These are phyloP conservation scores for Trichonephila clavata DNA, from an alignment of 1,140 invertebrate species.

Conservation along the genomic window DNA sequence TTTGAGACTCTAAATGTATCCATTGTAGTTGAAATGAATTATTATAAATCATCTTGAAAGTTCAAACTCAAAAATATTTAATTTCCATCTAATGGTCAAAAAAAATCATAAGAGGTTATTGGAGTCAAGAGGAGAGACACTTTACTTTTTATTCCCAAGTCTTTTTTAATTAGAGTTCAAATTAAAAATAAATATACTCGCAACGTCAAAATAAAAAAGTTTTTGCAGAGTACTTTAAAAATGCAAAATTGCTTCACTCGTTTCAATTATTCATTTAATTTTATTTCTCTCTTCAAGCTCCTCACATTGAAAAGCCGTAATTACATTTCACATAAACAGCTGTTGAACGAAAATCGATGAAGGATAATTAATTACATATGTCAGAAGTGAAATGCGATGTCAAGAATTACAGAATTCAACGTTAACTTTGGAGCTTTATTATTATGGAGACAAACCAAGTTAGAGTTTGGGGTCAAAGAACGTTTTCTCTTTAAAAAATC, in stretches of 20 bases:
- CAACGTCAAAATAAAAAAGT: too few species aligned
- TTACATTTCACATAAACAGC: neutral
- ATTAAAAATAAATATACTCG: too few species aligned
- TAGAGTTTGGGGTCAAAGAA: neutral
- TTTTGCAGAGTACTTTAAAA: neutral
- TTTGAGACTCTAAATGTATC: too few species aligned
- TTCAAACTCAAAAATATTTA: too few species aligned
- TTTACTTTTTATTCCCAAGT: too few species aligned
- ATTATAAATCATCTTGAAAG: too few species aligned
- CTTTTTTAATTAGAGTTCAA: too few species aligned
- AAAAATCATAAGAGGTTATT: too few species aligned
- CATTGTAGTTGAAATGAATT: too few species aligned
- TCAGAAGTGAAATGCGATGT: neutral
- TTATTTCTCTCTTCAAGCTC: neutral
- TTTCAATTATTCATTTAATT: neutral
- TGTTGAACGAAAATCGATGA: slow-evolving; percentile 27
- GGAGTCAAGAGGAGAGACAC: too few species aligned
- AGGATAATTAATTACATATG: neutral
- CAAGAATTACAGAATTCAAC: neutral
- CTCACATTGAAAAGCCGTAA: neutral
- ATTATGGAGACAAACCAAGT: neutral
- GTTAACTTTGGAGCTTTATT: neutral
- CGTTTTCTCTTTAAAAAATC: neutral
- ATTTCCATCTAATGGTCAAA: too few species aligned
- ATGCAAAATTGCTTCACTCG: neutral